Base-by-base conservation (phyloP, 2,797 vertebrate species). In the Sparidentex hasta region DNA sequence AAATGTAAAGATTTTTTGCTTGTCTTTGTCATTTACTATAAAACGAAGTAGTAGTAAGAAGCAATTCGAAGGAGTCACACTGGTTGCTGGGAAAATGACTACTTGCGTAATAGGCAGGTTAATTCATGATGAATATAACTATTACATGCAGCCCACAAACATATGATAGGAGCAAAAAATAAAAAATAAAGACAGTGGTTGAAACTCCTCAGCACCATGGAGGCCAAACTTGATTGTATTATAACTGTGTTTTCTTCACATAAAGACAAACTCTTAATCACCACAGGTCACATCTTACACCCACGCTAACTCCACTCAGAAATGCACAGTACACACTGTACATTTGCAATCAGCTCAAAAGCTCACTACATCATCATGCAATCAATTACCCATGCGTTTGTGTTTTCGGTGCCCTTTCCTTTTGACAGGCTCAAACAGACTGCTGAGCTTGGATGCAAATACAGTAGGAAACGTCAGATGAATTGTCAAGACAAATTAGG, bases 281-380 rank as follows among this genome's bases (percentile, higher is more conserved):
- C 48, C 63, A n/a, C 48, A 38, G 76, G 65, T 67, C 58, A 75
- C 70, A 58, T 27, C 65, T 74, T 44, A 65, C 66, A 71, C 46
- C 17, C 44, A 56, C 52, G 76, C 57, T 71, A 41, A 58, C 68
- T 48, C 29, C 48, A 48, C 23, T 47, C 46, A 63, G 65, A 73
- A 43, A 68, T 20, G 56, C 27, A 11, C 64, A 62, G 56, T 33
- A 11, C 64, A 62, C 57, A 57, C 48, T 76, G 55, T 85, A 77
- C 54, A 62, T 56, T 66, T 57, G 76, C 66, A 85, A 86, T 88
- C 74, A 84, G 66, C 54, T 72, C 55, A 71, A 62, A 79, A 78
- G 63, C 67, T 79, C 56, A 47, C 74, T 38, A 81, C 82, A 86
- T 89, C 85, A 87, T 80, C 77, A 65, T 48, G 73, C 84, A 88